These are phyloP conservation scores for Cavia aperea DNA, from an alignment of 2,113 vertebrate species.

Conservation along the genomic window DNA sequence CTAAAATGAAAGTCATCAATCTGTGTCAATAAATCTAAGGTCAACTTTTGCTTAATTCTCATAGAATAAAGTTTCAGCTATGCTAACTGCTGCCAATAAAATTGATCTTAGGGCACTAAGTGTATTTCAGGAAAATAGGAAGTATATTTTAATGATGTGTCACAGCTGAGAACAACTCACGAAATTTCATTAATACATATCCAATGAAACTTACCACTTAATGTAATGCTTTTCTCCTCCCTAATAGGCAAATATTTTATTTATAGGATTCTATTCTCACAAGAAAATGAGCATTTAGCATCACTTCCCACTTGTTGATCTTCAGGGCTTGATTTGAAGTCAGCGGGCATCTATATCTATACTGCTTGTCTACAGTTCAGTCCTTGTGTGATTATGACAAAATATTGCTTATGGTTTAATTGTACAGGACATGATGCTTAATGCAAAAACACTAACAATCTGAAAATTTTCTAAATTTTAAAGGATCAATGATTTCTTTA, in stretches of 20 bases:
- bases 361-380: background rate
- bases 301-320: background rate
- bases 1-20: background rate
- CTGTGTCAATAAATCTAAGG: background rate
- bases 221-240: background rate
- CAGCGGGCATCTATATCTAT: too few relatives aligned
- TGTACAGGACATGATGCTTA: background rate
- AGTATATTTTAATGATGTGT: background rate
- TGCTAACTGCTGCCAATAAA: background rate
- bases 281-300: background rate
- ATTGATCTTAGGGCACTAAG: background rate
- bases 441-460: background rate
- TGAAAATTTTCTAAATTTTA: slow-evolving; percentile 1
- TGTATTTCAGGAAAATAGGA: background rate
- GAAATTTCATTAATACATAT: background rate
- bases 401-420: background rate
- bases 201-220: background rate
- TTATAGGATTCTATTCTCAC: background rate
- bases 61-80: background rate
- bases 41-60: background rate
- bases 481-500: background rate
- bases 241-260: background rate
- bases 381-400: background rate
- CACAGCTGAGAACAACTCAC: background rate
- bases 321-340: background rate